Percentiles rank a stretch among this genome's conserved stretches.
These are phyloP conservation scores for Formicarius rufipectus DNA, from an alignment of 2,113 vertebrate species.

Conservation along the genomic window DNA sequence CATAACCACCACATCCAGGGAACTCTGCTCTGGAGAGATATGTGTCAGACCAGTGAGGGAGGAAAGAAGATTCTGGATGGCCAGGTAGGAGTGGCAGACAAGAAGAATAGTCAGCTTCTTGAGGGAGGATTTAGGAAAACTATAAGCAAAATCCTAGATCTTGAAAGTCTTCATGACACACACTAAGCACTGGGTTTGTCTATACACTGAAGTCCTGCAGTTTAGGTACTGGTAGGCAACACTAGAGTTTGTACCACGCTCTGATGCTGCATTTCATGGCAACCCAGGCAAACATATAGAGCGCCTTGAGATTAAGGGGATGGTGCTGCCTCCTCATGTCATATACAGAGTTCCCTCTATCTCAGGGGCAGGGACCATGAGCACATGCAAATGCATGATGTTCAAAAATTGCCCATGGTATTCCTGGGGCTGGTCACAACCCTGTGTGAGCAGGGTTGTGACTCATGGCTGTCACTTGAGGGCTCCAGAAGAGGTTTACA, in stretches of 20 bases:
- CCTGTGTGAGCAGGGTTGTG: background rate
- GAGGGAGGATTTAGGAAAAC: background rate
- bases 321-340: background rate
- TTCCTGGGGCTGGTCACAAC: background rate
- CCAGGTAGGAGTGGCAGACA: background rate
- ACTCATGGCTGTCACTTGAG: background rate
- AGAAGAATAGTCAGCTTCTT: background rate
- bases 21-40: background rate
- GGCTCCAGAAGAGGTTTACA: background rate
- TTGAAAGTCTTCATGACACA: background rate
- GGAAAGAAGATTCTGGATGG: background rate
- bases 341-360: background rate
- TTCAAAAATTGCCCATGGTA: background rate
- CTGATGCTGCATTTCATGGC: background rate
- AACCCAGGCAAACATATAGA: background rate
- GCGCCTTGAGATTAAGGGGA: background rate
- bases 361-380: background rate
- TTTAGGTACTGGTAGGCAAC: background rate
- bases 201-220: background rate
- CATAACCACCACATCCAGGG: background rate
- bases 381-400: rapidly evolving
- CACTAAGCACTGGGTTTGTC: background rate
- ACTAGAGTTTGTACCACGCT: background rate
- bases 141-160: background rate
- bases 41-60: background rate